A percentile compares a stretch with the other conserved stretches of the same genome.
Conservation (phyloP, 2,888 invertebrate species). For the Sceliomorpha sp. region DNA sequence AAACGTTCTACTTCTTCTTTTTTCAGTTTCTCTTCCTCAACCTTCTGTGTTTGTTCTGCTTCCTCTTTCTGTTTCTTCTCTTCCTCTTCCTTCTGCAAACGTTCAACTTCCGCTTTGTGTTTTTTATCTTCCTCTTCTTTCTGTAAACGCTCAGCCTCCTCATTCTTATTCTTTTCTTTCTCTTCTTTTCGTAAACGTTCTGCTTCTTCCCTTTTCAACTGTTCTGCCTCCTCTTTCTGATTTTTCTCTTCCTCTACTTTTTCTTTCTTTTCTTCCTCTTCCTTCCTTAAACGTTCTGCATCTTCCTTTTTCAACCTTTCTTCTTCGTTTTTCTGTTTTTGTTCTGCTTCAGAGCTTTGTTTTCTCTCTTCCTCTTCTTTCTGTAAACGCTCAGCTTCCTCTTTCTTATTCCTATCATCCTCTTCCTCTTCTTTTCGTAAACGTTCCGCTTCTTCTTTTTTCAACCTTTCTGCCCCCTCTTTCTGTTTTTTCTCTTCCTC, state of each 20-base stretch:
- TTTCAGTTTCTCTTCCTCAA: conserved; percentile 68
- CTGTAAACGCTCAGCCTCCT: conserved; percentile 51
- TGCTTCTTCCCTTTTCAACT: conserved; percentile 46
- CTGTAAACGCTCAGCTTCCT: conserved; percentile 48
- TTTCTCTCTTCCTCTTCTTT: conserved; percentile 47
- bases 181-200: conserved; percentile 36
- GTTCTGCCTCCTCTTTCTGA: conserved; percentile 52
- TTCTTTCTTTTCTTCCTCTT: conserved; percentile 41
- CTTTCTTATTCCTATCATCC: too few species aligned
- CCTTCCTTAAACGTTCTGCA: conserved; percentile 36
- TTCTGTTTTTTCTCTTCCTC: too few species aligned
- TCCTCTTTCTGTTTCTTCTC: conserved; percentile 38
- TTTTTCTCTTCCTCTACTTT: conserved; percentile 50
- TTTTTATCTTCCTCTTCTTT: conserved; percentile 54
- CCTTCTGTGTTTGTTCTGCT: conserved; percentile 45
- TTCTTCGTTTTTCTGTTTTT: conserved; percentile 52
- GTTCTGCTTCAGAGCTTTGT: too few species aligned
- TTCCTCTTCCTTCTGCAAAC: conserved; percentile 49
- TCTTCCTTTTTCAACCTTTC: conserved; percentile 45
- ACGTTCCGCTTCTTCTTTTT: conserved; percentile 50
- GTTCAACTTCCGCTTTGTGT: conserved; percentile 53
- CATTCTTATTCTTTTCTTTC: conserved; percentile 40
- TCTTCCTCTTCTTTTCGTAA: too few species aligned
- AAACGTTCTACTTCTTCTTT: conserved; percentile 54
- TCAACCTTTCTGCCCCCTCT: too few species aligned